Evolutionary conservation across 2,888 invertebrate species (phyloP), one percentile per base, ranked within the genome.

Genomic region (Oscheius sp.): DNA sequence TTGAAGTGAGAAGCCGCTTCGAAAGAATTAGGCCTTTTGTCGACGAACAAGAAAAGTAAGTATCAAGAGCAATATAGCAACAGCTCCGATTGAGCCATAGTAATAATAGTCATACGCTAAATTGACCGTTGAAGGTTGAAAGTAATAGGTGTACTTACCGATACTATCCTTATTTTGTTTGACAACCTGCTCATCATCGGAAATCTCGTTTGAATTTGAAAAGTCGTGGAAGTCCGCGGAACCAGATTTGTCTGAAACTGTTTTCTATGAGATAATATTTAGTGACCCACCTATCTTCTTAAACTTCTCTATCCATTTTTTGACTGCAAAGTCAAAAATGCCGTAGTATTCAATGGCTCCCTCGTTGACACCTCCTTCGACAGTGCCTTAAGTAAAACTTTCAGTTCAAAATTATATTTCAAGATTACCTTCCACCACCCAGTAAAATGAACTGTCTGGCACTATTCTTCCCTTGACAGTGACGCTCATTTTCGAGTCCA

Each of bases 321-420:
- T 47, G 11, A 48, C 7, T n/a, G 63, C n/a, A 21, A 47, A 47
- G 48, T 63, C 63, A 48, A 63, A 63, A 21, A 63, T 63, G 3
- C 32, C 48, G 48, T 63, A 63, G 50, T 63, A 63, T 10, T 63
- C 63, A 21, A 29, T 33, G 29, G 63, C 63, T n/a, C 68, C 68
- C 1, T 53, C 32, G 7, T 35, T n/a, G 10, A 55, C 55, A 2
- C 68, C 68, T 2, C 35, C 55, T 55, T 68, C 68, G n/a, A 68
- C 68, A 55, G 68, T 68, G 7, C 37, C 68, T 68, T 33, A 53
- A 55, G 7, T 1, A 55, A n/a, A 55, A 68, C 21, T 21, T 21
- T 21, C 51, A n/a, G 37, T 35, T n/a, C 11, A 1, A 50, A 1
- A 13, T 32, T 50, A 21, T 32, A 33, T 3, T 29, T 60, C 35